Percentiles rank a stretch among this genome's conserved stretches.
Conservation (phyloP, 2,888 invertebrate genomes). For the Phaonia tiefii region DNA sequence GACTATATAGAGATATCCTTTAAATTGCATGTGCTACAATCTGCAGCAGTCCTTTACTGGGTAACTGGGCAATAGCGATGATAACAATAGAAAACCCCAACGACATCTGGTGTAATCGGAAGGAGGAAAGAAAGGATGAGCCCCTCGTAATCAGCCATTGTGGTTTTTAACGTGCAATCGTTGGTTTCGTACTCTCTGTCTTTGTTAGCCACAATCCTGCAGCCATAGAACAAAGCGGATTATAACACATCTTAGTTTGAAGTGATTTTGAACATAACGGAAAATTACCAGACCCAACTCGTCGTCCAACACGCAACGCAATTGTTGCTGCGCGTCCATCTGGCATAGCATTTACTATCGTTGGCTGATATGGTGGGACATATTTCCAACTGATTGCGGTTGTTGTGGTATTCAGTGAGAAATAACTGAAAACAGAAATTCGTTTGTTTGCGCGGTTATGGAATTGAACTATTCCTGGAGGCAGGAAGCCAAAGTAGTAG, state of each 20-base stretch:
- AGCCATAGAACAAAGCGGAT: constrained; percentile 19
- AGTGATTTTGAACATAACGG: background rate
- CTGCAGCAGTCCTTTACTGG: background rate
- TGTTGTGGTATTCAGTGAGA: background rate
- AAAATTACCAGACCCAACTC: background rate
- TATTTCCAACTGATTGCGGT: background rate
- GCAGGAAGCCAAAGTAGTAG: no score
- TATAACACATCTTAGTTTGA: constrained; percentile 5
- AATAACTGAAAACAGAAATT: background rate
- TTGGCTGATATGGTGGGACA: background rate
- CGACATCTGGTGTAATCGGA: background rate
- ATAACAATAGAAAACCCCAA: background rate
- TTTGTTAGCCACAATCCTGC: background rate
- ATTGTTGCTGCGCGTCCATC: background rate
- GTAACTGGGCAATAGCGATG: background rate
- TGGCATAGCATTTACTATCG: background rate
- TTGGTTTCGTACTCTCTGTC: background rate
- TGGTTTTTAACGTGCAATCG: background rate
- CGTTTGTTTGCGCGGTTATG: no score
- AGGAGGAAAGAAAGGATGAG: no score
- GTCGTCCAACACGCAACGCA: background rate
- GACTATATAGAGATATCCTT: background rate
- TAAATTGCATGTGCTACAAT: background rate
- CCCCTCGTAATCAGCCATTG: constrained; percentile 1
- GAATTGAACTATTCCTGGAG: no score